These are phyloP conservation scores for Notarius quadriscutis DNA, from an alignment of 2,113 vertebrate genomes.

Conservation along the genomic window DNA sequence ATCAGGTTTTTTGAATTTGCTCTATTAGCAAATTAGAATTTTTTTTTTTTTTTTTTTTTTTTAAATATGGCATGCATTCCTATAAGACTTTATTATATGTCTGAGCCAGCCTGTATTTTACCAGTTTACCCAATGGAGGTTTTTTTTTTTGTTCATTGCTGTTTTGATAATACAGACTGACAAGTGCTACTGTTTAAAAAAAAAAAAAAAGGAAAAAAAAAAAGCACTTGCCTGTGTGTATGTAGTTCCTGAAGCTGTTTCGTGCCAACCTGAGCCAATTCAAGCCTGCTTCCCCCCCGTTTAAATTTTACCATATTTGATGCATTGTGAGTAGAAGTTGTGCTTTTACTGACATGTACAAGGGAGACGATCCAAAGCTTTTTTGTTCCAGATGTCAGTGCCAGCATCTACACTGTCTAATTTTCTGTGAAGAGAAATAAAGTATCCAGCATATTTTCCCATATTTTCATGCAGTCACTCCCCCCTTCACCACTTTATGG, in stretches of 20 bases:
- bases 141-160: neutral
- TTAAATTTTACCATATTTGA: slow-evolving; percentile 36
- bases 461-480: neutral
- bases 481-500: neutral
- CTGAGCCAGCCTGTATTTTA: slow-evolving; percentile 26
- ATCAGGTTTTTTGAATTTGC: neutral
- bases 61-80: slow-evolving; percentile 17
- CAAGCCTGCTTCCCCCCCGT: slow-evolving; percentile 13
- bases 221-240: slow-evolving; percentile 7
- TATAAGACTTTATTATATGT: slow-evolving; percentile 2
- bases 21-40: neutral
- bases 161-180: neutral
- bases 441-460: slow-evolving; percentile 53
- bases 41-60: neutral
- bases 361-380: slow-evolving; percentile 34
- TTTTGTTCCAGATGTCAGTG: slow-evolving; percentile 51
- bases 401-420: slow-evolving; percentile 42
- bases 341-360: slow-evolving; percentile 28
- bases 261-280: slow-evolving; percentile 34
- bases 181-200: neutral
- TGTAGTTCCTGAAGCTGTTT: slow-evolving; percentile 25
- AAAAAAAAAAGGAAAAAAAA: neutral
- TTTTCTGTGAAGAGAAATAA: slow-evolving; percentile 56
- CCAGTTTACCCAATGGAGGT: neutral
- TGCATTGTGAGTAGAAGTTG: slow-evolving; percentile 45